phyloP scores from a whole-genome alignment of 2,888 invertebrate species.

The Trachelus iudaicus region DNA sequence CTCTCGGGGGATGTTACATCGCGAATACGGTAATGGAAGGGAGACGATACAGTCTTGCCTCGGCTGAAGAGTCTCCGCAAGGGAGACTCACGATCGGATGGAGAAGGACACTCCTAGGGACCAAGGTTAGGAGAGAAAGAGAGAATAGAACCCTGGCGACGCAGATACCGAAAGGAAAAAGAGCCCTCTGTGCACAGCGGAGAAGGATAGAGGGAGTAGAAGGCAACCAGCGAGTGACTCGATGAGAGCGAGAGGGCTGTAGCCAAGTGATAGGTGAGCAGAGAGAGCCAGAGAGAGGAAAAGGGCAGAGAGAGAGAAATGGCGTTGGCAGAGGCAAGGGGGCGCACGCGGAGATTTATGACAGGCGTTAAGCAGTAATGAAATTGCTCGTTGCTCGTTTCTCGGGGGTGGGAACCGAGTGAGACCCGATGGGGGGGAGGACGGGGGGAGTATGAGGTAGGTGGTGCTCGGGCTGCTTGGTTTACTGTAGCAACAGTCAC shows the following conservation, averaged over 20 bases:
- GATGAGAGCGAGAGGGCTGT: background rate
- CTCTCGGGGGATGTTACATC: constrained; percentile 23
- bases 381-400: constrained; percentile 67
- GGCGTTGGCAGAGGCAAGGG: constrained; percentile 31
- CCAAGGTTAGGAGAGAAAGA: constrained; percentile 22
- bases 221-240: background rate
- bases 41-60: constrained; percentile 11
- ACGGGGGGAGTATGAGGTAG: constrained; percentile 8
- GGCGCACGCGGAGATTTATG: constrained; percentile 65
- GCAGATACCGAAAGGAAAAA: background rate
- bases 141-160: constrained; percentile 17
- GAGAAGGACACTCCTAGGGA: constrained; percentile 24
- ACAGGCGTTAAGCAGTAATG: constrained; percentile 68
- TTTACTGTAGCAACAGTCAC: constrained; percentile 55
- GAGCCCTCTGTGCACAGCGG: background rate
- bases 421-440: constrained; percentile 32
- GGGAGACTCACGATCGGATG: background rate
- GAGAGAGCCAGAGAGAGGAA: constrained; percentile 24
- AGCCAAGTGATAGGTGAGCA: background rate
- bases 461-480: constrained; percentile 27
- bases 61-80: background rate
- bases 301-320: constrained; percentile 22
- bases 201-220: background rate
- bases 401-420: constrained; percentile 50
- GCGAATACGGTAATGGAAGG: constrained; percentile 15